Evolutionary conservation across 1,140 invertebrate genomes (phyloP), one percentile per base, ranked within the genome.

Genomic region (Ceratosolen solmsi): DNA sequence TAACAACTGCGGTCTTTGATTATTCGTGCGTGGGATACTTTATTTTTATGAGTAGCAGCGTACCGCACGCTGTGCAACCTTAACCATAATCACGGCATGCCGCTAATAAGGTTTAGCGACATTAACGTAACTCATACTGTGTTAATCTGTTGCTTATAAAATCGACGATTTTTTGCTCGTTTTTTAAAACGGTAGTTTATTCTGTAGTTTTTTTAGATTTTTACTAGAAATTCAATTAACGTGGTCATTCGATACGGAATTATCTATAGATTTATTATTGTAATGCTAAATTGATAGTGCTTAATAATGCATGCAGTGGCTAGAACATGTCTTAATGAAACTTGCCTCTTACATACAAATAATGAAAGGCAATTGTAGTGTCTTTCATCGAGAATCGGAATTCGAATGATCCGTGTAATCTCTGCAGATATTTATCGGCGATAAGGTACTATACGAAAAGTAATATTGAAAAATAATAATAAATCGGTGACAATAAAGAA

Each of bases 21-120:
- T 73, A 65, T 58, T 54, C 82, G 73, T 76, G 74, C 84, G 82
- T 83, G 80, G 60, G 68, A 79, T 84, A 81, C 76, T 80, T 83
- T 74, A 58, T 22, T 73, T 73, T 80, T 81, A 75, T 60, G 72
- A 75, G 36, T 74, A 51, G n/a, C 36, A 68, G 54, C 15, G 9
- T 70, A 54, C 49, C 51, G 51, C 51, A 49, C 46, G 75, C 41
- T 51, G 75, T 7, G 68, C 38, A 33, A 38, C 25, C 54, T 49
- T 33, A 30, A 41, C 54, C 51, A 58, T 27, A 58, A 71, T 68
- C 77, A 27, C n/a, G 38, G 33, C 51, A 5, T 3, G n/a, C 65
- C 49, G 75, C 80, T 82, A 77, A 82, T 82, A 76, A 82, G 80
- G 73, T 49, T 77, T 72, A 77, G 81, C 74, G 74, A 77, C 74